Evolutionary conservation across 2,888 invertebrate species (phyloP).

Genomic region (Brachynemurus nebulosus): DNA sequence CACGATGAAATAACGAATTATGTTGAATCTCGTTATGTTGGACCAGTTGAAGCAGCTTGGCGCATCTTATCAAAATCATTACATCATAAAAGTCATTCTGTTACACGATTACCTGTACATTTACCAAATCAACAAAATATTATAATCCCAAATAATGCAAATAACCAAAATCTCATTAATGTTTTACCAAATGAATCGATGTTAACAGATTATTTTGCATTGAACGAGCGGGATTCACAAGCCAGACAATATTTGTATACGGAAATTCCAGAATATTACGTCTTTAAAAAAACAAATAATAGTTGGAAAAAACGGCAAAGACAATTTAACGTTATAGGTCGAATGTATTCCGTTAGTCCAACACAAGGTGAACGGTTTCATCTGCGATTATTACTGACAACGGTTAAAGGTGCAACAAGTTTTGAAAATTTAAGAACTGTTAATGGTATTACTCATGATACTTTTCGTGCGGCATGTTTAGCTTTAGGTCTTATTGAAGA

Average conservation of each 20-base stretch:
- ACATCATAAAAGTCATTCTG: constrained; percentile 21
- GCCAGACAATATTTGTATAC: constrained; percentile 14
- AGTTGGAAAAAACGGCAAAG: background rate
- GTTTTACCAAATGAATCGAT: constrained; percentile 11
- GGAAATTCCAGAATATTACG: constrained; percentile 17
- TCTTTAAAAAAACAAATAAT: constrained; percentile 11
- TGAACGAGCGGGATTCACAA: constrained; percentile 14
- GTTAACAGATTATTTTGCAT: constrained; percentile 19
- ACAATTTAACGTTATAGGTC: constrained; percentile 13
- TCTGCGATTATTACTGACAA: constrained; percentile 21
- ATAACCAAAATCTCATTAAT: constrained; percentile 8
- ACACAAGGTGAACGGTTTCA: constrained; percentile 21
- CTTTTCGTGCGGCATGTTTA: constrained; percentile 16
- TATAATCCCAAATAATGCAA: too few relatives aligned
- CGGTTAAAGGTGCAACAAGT: constrained; percentile 21
- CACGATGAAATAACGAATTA: background rate
- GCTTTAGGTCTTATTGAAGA: constrained; percentile 17
- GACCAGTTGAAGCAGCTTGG: constrained; percentile 24
- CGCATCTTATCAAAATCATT: constrained; percentile 21
- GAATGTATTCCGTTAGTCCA: constrained; percentile 21
- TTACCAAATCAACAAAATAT: constrained; percentile 14
- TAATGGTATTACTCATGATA: constrained; percentile 22
- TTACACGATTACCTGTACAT: constrained; percentile 16
- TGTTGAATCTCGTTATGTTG: constrained; percentile 11
- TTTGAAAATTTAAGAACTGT: constrained; percentile 19